Conservation (phyloP, 2,888 invertebrate species). For the Tuberolachnus salignus region DNA sequence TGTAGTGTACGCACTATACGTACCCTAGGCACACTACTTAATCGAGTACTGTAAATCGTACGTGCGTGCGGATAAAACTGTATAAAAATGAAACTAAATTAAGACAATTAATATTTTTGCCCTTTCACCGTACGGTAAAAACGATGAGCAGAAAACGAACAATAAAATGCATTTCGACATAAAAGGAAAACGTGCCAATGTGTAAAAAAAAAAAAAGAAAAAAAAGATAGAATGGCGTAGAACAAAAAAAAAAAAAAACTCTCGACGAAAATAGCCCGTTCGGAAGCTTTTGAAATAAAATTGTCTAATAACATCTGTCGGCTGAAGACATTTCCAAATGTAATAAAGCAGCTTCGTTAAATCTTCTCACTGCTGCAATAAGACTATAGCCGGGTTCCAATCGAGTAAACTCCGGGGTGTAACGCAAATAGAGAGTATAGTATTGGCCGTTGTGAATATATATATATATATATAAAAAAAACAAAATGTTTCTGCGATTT, state of each 20-base stretch:
- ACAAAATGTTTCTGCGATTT: no score
- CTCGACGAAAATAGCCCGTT: slow-evolving; percentile 13
- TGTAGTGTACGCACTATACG: not conserved
- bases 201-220: not conserved
- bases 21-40: no score
- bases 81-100: not conserved
- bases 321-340: slow-evolving; percentile 9
- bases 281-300: slow-evolving; percentile 44
- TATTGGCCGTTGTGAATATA: not conserved
- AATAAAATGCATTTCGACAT: slow-evolving; percentile 45
- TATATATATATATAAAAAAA: no score
- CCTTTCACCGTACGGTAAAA: not conserved
- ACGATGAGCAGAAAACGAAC: slow-evolving; percentile 41
- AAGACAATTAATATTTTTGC: slow-evolving; percentile 14
- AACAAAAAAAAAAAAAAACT: slow-evolving; percentile 12
- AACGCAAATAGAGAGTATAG: not conserved
- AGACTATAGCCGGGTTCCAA: not conserved
- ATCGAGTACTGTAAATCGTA: not conserved
- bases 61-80: no score
- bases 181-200: slow-evolving; percentile 26
- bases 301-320: slow-evolving; percentile 25
- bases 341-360: slow-evolving; percentile 18
- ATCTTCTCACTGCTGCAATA: not conserved
- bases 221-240: no score
- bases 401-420: not conserved